Evolutionary conservation across 37 sponge, comb jelly and placozoan genomes (phyloP).

Genomic region (Beroe ovata): DNA sequence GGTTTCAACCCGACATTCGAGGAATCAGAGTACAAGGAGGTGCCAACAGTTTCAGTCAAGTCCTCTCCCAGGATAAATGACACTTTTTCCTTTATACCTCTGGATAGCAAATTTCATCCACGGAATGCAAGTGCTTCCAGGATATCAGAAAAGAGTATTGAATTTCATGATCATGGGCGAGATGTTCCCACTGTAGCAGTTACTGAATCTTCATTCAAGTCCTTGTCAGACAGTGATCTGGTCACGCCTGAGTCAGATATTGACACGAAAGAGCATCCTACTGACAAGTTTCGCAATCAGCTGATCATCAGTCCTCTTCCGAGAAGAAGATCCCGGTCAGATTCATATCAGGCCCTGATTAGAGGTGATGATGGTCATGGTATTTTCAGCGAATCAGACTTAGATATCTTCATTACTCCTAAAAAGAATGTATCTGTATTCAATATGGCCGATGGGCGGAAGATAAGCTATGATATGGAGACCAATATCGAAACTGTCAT

Average conservation of each 20-base stretch:
- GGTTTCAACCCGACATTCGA: constrained; percentile 54
- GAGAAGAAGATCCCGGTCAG: constrained; percentile 3
- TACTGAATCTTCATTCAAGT: background rate
- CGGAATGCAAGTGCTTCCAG: background rate
- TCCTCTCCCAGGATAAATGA: constrained; percentile 6
- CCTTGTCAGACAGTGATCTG: constrained; percentile 38
- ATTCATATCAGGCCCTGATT: background rate
- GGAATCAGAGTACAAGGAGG: background rate
- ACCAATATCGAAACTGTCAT: constrained; percentile 15
- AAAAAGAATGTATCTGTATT: constrained; percentile 35
- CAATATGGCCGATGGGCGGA: constrained; percentile 39
- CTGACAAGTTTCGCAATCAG: background rate
- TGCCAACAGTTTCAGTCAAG: background rate
- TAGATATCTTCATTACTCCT: constrained; percentile 41
- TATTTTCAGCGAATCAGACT: constrained; percentile 27
- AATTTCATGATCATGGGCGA: no score
- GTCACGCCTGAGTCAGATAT: background rate
- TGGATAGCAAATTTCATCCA: background rate
- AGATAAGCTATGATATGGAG: constrained; percentile 57
- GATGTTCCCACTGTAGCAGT: background rate
- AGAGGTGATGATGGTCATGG: background rate
- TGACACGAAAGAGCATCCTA: background rate
- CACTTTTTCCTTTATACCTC: constrained; percentile 1
- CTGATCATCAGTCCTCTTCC: no score
- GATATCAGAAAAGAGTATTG: background rate